Evolutionary conservation across 2,888 invertebrate species (phyloP), one percentile per base, ranked within the genome.

Genomic region (Priocnemis perturbator): DNA sequence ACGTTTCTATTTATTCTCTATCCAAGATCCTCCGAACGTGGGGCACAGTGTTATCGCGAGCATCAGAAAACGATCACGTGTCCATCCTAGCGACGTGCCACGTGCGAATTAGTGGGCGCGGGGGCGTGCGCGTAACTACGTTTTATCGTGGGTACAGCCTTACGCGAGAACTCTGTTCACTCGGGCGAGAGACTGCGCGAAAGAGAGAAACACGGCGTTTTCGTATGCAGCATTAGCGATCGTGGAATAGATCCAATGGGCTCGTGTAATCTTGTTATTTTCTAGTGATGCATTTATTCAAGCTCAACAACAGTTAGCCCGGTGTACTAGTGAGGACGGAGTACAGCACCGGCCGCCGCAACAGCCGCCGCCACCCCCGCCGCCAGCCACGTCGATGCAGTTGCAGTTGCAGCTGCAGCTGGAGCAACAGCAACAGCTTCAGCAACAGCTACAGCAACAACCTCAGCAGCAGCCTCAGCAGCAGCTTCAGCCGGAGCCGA

Each of bases 211-310:
- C 14, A 21, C 57, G 57, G 55, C 53, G 64, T 69, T 66, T 74
- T 71, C 69, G 73, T 75, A 77, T 78, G 76, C 77, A 79, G 80
- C 81, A 81, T 84, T 84, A 84, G 83, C 80, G 77, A 72, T 81
- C 81, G 83, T 83, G 81, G 77, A 78, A 78, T 85, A 85, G 84
- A 84, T 81, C 81, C 80, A 82, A 85, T 82, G 84, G 85, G 83
- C 84, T 84, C 81, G 86, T 88, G 86, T 87, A 86, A 87, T 87
- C 81, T 93, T 94, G 93, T 94, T 95, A 94, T 95, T 95, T 95
- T 95, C 94, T 95, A 96, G 96, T 95, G 96, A 95, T 95, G 95
- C 95, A 94, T 96, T 96, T 95, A 95, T 96, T 95, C 95, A 96
- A 95, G 96, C 96, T 95, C 96, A 95, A 95, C 96, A 95, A 95